These are phyloP conservation scores for Scopus umbretta DNA, from an alignment of 2,113 vertebrate species.

Conservation along the genomic window DNA sequence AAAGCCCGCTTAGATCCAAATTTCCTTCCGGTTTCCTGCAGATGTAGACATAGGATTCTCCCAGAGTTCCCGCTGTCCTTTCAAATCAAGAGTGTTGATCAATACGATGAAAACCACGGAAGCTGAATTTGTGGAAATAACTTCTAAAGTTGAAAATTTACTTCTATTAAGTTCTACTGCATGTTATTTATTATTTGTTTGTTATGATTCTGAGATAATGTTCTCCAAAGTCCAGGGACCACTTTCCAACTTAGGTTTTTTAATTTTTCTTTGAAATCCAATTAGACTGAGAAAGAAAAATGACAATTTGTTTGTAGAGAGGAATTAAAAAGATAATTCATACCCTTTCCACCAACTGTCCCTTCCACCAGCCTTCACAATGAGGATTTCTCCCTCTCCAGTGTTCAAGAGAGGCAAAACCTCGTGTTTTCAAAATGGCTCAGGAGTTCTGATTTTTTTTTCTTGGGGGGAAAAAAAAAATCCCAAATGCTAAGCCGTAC, in stretches of 20 bases:
- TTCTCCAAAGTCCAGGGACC: neutral
- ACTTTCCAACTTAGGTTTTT: neutral
- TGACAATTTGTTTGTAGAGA: neutral
- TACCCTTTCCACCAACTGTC: neutral
- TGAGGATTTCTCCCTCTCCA: neutral
- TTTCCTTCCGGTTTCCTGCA: neutral
- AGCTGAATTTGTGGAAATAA: neutral
- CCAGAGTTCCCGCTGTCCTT: neutral
- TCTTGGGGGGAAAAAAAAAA: no score
- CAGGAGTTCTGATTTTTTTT: neutral
- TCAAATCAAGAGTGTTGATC: neutral
- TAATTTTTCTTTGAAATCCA: neutral
- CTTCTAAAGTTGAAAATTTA: neutral
- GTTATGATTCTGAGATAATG: neutral
- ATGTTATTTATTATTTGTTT: neutral
- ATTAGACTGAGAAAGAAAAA: neutral
- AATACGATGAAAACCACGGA: neutral
- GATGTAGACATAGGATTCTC: neutral
- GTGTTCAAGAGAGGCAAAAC: neutral
- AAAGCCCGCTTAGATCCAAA: neutral
- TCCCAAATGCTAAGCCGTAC: neutral
- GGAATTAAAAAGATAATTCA: neutral
- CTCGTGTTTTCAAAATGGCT: neutral
- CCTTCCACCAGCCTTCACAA: neutral
- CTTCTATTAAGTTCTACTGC: neutral